Conservation (phyloP, 2,797 vertebrate genomes). For the Chelmon rostratus region DNA sequence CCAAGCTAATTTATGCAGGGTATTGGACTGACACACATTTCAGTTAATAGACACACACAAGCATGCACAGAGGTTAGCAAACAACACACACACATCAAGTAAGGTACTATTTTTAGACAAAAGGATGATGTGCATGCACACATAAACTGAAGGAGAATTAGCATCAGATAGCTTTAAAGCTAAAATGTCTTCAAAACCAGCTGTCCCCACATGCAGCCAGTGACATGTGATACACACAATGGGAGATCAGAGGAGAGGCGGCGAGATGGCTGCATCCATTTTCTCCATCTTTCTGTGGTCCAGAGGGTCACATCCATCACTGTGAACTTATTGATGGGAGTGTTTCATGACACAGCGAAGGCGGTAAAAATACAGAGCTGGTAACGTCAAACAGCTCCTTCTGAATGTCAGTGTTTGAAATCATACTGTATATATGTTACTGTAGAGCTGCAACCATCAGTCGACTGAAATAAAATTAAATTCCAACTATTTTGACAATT, state of each 20-base stretch:
- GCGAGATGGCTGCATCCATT: neutral
- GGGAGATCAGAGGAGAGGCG: neutral
- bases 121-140: neutral
- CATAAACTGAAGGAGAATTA: neutral
- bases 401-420: too few species aligned
- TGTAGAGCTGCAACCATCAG: too few species aligned
- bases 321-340: slow-evolving; percentile 29
- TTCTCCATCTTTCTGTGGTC: slow-evolving; percentile 5
- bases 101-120: neutral
- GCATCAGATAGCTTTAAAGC: slow-evolving; percentile 15
- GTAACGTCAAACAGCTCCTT: too few species aligned
- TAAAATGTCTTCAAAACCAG: slow-evolving; percentile 13
- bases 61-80: neutral
- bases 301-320: slow-evolving; percentile 44
- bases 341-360: slow-evolving; percentile 36
- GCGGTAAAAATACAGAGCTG: slow-evolving; percentile 13
- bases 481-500: too few species aligned
- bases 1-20: slow-evolving; percentile 1
- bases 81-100: neutral
- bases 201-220: neutral
- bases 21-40: neutral
- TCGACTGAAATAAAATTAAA: too few species aligned
- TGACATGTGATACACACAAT: slow-evolving; percentile 35
- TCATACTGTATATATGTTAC: neutral
- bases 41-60: neutral